Conservation (phyloP, 2,113 vertebrate species). For the Corythaixoides concolor region DNA sequence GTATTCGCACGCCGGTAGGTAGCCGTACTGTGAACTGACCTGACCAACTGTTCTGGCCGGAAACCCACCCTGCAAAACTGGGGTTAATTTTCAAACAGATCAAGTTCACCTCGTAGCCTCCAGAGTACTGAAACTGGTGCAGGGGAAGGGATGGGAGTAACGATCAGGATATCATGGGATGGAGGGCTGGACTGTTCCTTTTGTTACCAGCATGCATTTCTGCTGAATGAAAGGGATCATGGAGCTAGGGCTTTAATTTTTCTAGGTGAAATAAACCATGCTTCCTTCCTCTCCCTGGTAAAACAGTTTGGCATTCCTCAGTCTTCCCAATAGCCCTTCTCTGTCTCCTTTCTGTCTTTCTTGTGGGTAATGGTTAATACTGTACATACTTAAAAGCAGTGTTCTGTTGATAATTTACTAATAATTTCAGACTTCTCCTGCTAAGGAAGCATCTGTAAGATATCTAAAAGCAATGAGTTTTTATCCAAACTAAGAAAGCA, state of each 20-base stretch:
- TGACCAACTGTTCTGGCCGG: not conserved
- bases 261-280: not conserved
- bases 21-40: not conserved
- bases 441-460: constrained; percentile 37
- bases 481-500: constrained; percentile 28
- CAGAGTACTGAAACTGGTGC: not conserved
- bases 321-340: not conserved
- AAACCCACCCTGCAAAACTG: not conserved
- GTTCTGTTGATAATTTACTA: constrained; percentile 49
- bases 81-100: not conserved
- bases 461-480: constrained; percentile 31
- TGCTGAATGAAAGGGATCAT: not conserved
- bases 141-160: not conserved
- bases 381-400: not conserved
- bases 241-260: not conserved
- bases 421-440: constrained; percentile 37
- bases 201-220: not conserved
- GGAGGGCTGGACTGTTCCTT: not conserved
- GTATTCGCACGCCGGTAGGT: not conserved
- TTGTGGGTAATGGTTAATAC: constrained; percentile 34
- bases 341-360: not conserved
- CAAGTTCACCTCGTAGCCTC: not conserved
- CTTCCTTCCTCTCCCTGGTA: not conserved
- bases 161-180: not conserved
- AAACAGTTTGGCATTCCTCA: not conserved